Base-by-base conservation (phyloP, 2,888 invertebrate species). In the Stenoptilia bipunctidactyla region DNA sequence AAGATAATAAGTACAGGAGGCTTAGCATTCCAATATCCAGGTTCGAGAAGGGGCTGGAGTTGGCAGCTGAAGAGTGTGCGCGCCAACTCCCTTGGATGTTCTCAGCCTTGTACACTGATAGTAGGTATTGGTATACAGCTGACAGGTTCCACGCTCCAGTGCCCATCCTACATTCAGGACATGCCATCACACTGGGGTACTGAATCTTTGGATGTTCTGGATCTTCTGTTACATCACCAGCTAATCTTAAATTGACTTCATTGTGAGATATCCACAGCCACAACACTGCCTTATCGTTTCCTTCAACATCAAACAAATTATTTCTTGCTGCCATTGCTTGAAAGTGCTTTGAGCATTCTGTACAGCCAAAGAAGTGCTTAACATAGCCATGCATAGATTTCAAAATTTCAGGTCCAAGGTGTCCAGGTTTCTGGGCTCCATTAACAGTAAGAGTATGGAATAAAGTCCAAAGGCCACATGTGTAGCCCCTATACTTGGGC, bases 261-360 rank as follows among this genome's bases (percentile, higher is more conserved):
- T 98, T 98, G 65, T 98, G 98, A 0, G 94, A 92, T 54, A 87
- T 86, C 98, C 98, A 98, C 15, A 98, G 75, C 97, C 97, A 98
- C 33, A 97, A 70, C 1, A 97, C 88, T 12, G 90, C 89, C 44
- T 94, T 92, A 41, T 92, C 89, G 51, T 89, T 87, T 39, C 87
- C 88, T 12, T 84, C 79, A 0, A 94, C 91, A 52, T 89, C 88
- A 58, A 87, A 87, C 45, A 92, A 85, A 58, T 91, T 87, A 43
- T 90, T 88, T 43, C 86, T 85, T 1, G 76, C 70, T 20, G 96
- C 91, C 94, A 97, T 96, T 44, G 88, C 86, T 63, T 92, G 85
- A 65, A 99, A 99, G 82, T 99, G 96, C 55, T 90, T 71, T 1
- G 93, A 87, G 66, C 98, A 99, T 44, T 95, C 93, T 2, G 90